Percentiles rank a stretch among this genome's conserved stretches.
These are phyloP conservation scores for Hetaerina titia DNA, from an alignment of 2,888 invertebrate species.

Conservation along the genomic window DNA sequence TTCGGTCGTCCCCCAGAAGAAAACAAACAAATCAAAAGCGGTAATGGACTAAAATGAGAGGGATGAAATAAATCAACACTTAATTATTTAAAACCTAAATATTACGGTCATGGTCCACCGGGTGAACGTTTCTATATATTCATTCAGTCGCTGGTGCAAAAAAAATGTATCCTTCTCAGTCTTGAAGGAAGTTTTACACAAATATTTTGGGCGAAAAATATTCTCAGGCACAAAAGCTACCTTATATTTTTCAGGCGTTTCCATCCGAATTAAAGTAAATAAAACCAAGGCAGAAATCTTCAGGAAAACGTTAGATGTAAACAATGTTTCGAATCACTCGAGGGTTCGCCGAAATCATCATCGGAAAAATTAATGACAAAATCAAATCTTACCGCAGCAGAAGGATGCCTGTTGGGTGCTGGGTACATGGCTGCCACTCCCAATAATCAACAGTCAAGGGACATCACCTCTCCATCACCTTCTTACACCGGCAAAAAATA, in stretches of 20 bases:
- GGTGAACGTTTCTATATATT: too few relatives aligned
- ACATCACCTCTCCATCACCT: conserved; percentile 70
- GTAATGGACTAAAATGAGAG: neutral
- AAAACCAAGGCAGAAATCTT: neutral
- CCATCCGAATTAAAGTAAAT: neutral
- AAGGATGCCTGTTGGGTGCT: conserved; percentile 87
- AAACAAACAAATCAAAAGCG: neutral
- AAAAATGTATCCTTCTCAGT: too few relatives aligned
- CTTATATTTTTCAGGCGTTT: neutral
- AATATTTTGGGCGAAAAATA: too few relatives aligned
- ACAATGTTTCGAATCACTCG: neutral
- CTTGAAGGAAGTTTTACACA: too few relatives aligned
- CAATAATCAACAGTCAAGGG: conserved; percentile 68
- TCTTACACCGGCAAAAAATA: conserved; percentile 53
- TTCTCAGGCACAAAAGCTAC: too few relatives aligned
- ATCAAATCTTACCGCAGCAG: conserved; percentile 84
- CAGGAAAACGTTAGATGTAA: neutral
- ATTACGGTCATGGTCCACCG: too few relatives aligned
- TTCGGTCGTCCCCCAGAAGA: neutral
- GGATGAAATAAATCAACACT: neutral
- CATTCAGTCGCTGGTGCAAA: too few relatives aligned
- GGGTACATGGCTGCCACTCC: conserved; percentile 82
- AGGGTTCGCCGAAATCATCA: neutral
- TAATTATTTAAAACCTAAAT: too few relatives aligned
- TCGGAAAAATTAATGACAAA: neutral